These are phyloP conservation scores for Isaurus tuberculatus DNA, from an alignment of 92 coral and sea anemone genomes.

Conservation along the genomic window DNA sequence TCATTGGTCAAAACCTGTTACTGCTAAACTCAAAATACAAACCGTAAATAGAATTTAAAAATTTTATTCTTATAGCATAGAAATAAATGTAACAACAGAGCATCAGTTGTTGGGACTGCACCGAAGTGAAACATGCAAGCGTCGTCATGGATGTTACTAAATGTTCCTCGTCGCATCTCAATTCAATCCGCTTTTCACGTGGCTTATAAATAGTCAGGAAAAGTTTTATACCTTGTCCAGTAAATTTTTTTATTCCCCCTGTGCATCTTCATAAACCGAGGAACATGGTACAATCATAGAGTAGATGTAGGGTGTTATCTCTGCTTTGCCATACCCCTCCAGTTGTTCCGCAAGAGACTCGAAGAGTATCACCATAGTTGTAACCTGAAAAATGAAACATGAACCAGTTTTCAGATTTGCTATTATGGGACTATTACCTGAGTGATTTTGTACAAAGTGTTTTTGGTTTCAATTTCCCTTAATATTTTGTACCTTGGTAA, in stretches of 20 bases:
- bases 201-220: too few relatives aligned
- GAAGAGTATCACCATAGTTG: slow-evolving; percentile 58
- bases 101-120: too few relatives aligned
- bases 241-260: slow-evolving; percentile 54
- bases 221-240: slow-evolving; percentile 60
- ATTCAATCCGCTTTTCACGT: too few relatives aligned
- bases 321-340: slow-evolving; percentile 58
- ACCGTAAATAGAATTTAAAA: too few relatives aligned
- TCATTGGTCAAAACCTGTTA: too few relatives aligned
- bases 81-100: too few relatives aligned
- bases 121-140: too few relatives aligned
- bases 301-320: slow-evolving; percentile 63
- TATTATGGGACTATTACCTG: neutral
- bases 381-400: slow-evolving; percentile 35
- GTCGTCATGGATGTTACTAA: too few relatives aligned
- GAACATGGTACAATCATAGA: slow-evolving; percentile 66
- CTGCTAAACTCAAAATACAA: too few relatives aligned
- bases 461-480: neutral
- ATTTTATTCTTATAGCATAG: too few relatives aligned
- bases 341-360: slow-evolving; percentile 46
- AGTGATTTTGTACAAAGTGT: neutral
- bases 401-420: too few relatives aligned
- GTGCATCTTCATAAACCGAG: slow-evolving; percentile 58
- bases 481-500: slow-evolving; percentile 53
- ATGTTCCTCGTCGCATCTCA: too few relatives aligned